phyloP scores from a whole-genome alignment of 2,113 vertebrate genomes.

The Lepus americanus region DNA sequence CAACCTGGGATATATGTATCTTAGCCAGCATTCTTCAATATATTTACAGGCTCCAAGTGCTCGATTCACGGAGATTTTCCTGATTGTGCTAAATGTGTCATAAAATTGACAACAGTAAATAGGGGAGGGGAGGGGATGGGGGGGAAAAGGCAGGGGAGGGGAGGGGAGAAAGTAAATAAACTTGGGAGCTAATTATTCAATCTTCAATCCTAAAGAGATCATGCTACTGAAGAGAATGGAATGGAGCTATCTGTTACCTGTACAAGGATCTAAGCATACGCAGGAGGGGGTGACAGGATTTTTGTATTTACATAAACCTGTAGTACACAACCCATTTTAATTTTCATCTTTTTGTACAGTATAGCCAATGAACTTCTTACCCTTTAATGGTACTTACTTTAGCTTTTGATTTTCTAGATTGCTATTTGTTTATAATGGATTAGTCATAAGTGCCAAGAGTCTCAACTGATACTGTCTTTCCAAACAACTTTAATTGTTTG shows the following conservation, averaged over 20 bases:
- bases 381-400: neutral
- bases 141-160: too few relatives aligned
- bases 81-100: neutral
- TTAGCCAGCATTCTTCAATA: neutral
- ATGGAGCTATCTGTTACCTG: neutral
- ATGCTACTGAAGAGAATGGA: slow-evolving; percentile 3
- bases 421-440: neutral
- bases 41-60: neutral
- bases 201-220: slow-evolving; percentile 2
- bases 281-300: neutral
- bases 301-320: neutral
- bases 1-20: slow-evolving; percentile 93
- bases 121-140: too few relatives aligned
- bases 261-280: neutral
- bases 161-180: neutral
- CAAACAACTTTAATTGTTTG: neutral
- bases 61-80: neutral
- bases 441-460: neutral
- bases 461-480: neutral
- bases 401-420: slow-evolving; percentile 16
- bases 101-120: neutral
- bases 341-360: slow-evolving; percentile 1
- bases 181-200: neutral
- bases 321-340: slow-evolving; percentile 54
- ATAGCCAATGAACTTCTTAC: neutral